phyloP scores from a whole-genome alignment of 2,797 vertebrate species.

The Microcaecilia unicolor region DNA sequence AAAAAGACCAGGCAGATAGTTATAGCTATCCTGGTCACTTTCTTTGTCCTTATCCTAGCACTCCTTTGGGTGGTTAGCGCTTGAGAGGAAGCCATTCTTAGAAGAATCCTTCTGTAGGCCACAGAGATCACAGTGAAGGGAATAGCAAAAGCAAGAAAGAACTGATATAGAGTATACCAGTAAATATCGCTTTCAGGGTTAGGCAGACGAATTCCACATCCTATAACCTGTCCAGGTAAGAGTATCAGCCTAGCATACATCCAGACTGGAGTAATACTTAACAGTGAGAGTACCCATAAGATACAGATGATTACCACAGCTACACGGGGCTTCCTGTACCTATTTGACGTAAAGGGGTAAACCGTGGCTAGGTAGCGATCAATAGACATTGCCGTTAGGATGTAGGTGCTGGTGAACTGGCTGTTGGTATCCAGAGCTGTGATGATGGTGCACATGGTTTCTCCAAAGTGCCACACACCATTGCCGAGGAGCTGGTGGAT shows the following conservation, averaged over 20 bases:
- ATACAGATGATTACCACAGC: conserved; percentile 9
- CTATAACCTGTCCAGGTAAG: conserved; percentile 15
- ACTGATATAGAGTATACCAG: conserved; percentile 26
- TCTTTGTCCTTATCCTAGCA: conserved; percentile 8
- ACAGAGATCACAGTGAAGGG: conserved; percentile 23
- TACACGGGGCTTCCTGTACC: conserved; percentile 13
- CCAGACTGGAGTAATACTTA: conserved; percentile 29
- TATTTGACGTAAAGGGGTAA: conserved; percentile 20
- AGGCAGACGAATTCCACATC: conserved; percentile 21
- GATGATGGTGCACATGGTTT: conserved; percentile 16
- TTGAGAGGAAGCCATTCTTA: conserved; percentile 17
- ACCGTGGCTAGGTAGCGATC: conserved; percentile 15
- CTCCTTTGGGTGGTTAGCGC: conserved; percentile 6
- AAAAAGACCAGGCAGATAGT: conserved; percentile 21
- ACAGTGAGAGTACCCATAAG: conserved; percentile 22
- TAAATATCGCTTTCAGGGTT: conserved; percentile 21
- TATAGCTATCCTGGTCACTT: conserved; percentile 6
- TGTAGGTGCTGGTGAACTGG: conserved; percentile 33
- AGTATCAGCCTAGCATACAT: conserved; percentile 25
- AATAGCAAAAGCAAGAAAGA: conserved; percentile 31
- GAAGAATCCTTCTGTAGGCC: conserved; percentile 23
- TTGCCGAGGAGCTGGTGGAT: conserved; percentile 32
- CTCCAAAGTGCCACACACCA: conserved; percentile 20
- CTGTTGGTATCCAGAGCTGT: conserved; percentile 25
- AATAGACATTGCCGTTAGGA: conserved; percentile 21